Percentiles rank a stretch among this genome's conserved stretches.
Conservation (phyloP, 2,888 invertebrate species). For the Drosophila helvetica region DNA sequence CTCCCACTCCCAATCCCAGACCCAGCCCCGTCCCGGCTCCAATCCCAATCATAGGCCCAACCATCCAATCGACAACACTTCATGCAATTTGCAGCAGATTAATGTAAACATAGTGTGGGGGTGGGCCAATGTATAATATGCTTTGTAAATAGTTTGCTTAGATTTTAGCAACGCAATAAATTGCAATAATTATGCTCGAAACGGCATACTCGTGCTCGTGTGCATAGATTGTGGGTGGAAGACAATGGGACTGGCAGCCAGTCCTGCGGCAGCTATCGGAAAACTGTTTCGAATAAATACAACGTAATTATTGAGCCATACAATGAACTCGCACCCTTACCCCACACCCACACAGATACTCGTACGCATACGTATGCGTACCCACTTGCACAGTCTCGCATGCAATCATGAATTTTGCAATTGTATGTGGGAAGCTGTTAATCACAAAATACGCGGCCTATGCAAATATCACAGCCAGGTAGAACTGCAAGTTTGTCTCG, state of each 20-base stretch:
- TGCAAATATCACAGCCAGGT: constrained; percentile 60
- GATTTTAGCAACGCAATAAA: constrained; percentile 73
- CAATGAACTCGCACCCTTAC: constrained; percentile 47
- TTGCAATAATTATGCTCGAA: constrained; percentile 70
- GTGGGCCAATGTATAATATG: constrained; percentile 26
- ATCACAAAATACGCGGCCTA: constrained; percentile 69
- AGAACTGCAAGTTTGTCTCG: constrained; percentile 41
- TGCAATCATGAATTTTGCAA: constrained; percentile 43
- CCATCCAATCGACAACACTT: constrained; percentile 53
- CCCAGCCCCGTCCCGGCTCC: no score
- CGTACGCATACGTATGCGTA: background rate
- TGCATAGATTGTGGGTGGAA: background rate
- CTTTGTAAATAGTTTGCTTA: constrained; percentile 55
- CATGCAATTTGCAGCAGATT: constrained; percentile 64
- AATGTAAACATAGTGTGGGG: constrained; percentile 40
- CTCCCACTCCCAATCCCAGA: background rate
- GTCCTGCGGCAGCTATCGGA: constrained; percentile 51
- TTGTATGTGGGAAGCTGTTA: constrained; percentile 67
- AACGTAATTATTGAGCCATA: constrained; percentile 72
- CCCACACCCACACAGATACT: constrained; percentile 8
- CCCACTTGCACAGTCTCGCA: constrained; percentile 15
- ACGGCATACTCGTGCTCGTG: constrained; percentile 6
- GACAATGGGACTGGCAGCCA: constrained; percentile 8
- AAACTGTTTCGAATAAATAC: constrained; percentile 68
- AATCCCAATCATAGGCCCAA: constrained; percentile 1